Conservation (phyloP, 2,888 invertebrate genomes). For the Shargacucullia verbasci region DNA sequence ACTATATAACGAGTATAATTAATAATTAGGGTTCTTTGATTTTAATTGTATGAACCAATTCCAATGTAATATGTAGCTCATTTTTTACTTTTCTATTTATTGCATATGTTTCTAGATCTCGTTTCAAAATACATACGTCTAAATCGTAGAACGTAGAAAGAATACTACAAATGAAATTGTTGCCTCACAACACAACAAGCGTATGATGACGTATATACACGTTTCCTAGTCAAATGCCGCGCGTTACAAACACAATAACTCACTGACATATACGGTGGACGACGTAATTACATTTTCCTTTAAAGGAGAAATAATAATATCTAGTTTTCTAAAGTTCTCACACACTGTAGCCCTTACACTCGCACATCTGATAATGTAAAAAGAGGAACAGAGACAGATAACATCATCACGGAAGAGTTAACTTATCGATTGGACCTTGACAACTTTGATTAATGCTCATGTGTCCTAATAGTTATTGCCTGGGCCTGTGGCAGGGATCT, state of each 20-base stretch:
- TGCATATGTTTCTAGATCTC: too few relatives aligned
- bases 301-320: constrained; percentile 62
- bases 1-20: constrained; percentile 2
- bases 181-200: constrained; percentile 43
- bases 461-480: constrained; percentile 57
- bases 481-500: constrained; percentile 40
- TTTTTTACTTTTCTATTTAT: too few relatives aligned
- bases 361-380: constrained; percentile 28
- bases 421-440: constrained; percentile 66
- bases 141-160: too few relatives aligned
- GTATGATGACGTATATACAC: constrained; percentile 51
- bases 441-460: constrained; percentile 64
- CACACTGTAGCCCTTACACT: constrained; percentile 54
- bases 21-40: not conserved
- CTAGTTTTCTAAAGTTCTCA: constrained; percentile 66
- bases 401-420: constrained; percentile 67
- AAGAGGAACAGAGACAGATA: constrained; percentile 56
- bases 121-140: too few relatives aligned
- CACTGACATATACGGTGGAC: constrained; percentile 59
- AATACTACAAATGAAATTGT: constrained; percentile 15
- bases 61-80: too few relatives aligned
- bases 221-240: constrained; percentile 65
- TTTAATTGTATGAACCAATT: not conserved
- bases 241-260: constrained; percentile 57
- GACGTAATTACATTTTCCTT: constrained; percentile 71